Conservation (phyloP, 2,797 vertebrate species). For the Tinamus major region DNA sequence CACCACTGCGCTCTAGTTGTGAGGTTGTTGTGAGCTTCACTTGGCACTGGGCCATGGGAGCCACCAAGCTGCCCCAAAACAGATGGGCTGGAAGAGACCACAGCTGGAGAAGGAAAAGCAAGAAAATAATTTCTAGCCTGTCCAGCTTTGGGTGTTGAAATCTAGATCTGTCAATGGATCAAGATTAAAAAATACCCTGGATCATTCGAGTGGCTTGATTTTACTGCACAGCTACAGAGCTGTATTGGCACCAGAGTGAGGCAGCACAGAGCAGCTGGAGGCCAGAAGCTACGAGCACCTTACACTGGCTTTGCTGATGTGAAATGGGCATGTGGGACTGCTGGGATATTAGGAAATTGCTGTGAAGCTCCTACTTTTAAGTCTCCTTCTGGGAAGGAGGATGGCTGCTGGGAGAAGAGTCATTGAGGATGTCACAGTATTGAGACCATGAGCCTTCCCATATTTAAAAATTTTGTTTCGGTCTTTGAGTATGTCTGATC, state of each 20-base stretch:
- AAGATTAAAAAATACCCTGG: not conserved
- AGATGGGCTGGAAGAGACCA: no score
- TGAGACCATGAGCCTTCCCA: accelerated
- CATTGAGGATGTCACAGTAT: not conserved
- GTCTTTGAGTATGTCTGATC: not conserved
- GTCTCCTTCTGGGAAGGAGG: not conserved
- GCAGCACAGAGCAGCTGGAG: not conserved
- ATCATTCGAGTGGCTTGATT: not conserved
- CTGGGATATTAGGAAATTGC: not conserved
- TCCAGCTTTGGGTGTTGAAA: not conserved
- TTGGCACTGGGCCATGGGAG: not conserved
- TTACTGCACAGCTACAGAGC: not conserved
- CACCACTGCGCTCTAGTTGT: not conserved
- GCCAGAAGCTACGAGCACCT: not conserved
- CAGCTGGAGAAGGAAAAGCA: not conserved
- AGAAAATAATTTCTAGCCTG: not conserved
- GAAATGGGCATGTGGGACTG: accelerated
- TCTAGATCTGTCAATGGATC: not conserved
- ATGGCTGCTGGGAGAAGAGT: accelerated
- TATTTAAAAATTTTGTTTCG: not conserved
- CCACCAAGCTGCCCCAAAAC: not conserved
- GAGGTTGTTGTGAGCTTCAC: not conserved
- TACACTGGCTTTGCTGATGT: not conserved
- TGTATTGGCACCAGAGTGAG: not conserved
- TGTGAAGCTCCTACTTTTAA: not conserved